Evolutionary conservation across 2,888 invertebrate species (phyloP), one percentile per base, ranked within the genome.

Genomic region (Cheilosia impressa): DNA sequence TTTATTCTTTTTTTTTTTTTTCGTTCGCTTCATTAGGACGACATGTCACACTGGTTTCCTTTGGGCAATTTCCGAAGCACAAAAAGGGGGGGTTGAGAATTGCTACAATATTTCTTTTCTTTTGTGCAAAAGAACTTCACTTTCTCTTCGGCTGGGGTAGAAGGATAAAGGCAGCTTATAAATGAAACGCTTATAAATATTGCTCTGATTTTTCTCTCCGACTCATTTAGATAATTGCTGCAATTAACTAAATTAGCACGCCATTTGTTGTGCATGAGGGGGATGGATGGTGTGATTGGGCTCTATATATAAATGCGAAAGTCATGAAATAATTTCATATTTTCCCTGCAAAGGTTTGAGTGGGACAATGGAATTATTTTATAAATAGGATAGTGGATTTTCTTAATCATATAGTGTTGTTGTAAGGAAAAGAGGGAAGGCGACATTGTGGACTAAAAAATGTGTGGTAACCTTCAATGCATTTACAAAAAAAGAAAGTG

Each of bases 221-320:
- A 68, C 52, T 76, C 43, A 84, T 84, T 84, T 84, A 84, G 84
- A 45, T 84, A 84, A 84, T 84, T 84, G 84, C 71, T 15, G 80
- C 80, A 80, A 84, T 84, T 76, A 84, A 57, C 84, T 84, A 84
- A 84, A 84, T 84, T 55, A 84, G 80, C 63, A 79, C 83, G 79
- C 72, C 79, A 79, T 83, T 83, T 79, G 83, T 58, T 79, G 62
- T 52, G 24, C 43, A 19, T 4, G 22, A 41, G 66, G 38, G 58
- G 57, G n/a, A 19, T 22, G 19, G 34, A 13, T 38, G 58, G 47
- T 50, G 47, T 19, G 57, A 15, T 7, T 10, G 17, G 41, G 15
- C 41, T 53, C 17, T 38, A 22, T 38, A 38, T 38, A 38, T 22
- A 62, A 77, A 65, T 78, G 66, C 9, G 31, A 57, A 66, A 68